Conservation (phyloP, 1,140 invertebrate genomes). For the Megalopta genalis region DNA sequence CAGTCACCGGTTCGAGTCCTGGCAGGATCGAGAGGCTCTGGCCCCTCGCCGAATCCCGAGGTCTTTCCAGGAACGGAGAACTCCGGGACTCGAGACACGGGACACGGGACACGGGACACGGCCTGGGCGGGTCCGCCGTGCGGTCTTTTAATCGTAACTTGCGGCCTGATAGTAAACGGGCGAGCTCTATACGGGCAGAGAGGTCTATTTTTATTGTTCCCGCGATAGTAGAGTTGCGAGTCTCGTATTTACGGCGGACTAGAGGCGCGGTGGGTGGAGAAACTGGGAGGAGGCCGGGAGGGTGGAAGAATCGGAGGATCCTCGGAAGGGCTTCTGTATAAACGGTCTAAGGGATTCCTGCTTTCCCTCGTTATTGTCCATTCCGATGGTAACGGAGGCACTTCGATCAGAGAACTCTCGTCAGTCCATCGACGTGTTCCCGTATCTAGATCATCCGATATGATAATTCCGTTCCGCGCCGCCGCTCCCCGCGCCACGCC, state of each 20-base stretch:
- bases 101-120: slow-evolving; percentile 62
- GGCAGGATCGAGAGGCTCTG: neutral
- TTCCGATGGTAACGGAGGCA: slow-evolving; percentile 25
- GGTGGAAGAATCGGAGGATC: neutral
- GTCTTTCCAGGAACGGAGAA: slow-evolving; percentile 54
- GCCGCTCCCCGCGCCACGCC: no score
- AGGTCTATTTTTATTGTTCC: slow-evolving; percentile 65
- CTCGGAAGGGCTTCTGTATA: slow-evolving; percentile 16
- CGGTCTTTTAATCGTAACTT: slow-evolving; percentile 75
- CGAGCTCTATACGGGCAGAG: slow-evolving; percentile 52
- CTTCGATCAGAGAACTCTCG: slow-evolving; percentile 20
- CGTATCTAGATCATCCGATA: neutral
- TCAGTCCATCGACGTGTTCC: slow-evolving; percentile 9
- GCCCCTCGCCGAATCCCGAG: neutral
- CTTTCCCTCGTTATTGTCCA: slow-evolving; percentile 27
- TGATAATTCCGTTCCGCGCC: neutral
- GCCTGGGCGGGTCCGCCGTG: slow-evolving; percentile 66
- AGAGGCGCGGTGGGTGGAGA: neutral
- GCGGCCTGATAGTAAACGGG: slow-evolving; percentile 61
- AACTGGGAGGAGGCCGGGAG: no score
- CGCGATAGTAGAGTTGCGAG: slow-evolving; percentile 44
- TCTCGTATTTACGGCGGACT: slow-evolving; percentile 30
- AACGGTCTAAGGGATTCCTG: neutral
- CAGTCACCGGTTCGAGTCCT: slow-evolving; percentile 17
- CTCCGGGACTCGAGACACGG: no score